phyloP scores from a whole-genome alignment of 2,113 vertebrate genomes.

The Cochlearius cochlearius region DNA sequence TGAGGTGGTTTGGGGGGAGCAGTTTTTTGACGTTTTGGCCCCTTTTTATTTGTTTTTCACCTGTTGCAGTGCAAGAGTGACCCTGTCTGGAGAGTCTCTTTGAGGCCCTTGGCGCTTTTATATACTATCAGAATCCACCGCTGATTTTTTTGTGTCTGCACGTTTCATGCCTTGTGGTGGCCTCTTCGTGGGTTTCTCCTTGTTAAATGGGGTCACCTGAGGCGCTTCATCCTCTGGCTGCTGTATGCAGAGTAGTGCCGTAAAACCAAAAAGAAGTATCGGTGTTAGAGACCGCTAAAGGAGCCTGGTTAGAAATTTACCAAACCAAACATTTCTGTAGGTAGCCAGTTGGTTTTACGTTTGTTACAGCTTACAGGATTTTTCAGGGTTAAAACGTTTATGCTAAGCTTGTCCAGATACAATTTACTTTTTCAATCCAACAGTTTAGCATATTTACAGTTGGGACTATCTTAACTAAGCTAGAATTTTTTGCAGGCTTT shows the following conservation, averaged over 20 bases:
- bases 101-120: not conserved
- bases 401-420: not conserved
- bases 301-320: not conserved
- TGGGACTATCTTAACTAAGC: not conserved
- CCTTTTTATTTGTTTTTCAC: not conserved
- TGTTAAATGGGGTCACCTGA: not conserved
- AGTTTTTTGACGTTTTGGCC: not conserved
- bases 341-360: rapidly evolving
- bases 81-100: not conserved
- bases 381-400: not conserved
- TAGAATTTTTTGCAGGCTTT: not conserved
- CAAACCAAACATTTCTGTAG: not conserved
- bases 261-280: not conserved
- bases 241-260: not conserved
- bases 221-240: not conserved
- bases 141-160: not conserved
- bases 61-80: not conserved
- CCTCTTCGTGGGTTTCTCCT: not conserved
- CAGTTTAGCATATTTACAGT: not conserved
- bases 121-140: rapidly evolving
- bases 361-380: not conserved
- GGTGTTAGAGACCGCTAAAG: not conserved
- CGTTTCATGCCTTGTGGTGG: not conserved
- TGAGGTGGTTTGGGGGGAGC: not conserved
- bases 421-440: not conserved